These are phyloP conservation scores for Boloria selene DNA, from an alignment of 2,888 invertebrate species.

Conservation along the genomic window DNA sequence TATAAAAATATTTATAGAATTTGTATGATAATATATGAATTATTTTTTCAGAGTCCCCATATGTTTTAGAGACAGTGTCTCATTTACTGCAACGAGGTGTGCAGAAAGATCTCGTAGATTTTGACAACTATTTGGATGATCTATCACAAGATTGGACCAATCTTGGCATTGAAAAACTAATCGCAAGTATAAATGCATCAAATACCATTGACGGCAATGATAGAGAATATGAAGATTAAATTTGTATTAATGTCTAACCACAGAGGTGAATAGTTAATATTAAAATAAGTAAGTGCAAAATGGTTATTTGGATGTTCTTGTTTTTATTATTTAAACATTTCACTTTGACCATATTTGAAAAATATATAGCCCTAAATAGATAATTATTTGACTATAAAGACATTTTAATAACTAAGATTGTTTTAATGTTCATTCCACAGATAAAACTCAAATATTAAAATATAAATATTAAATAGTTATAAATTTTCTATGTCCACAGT, in stretches of 20 bases:
- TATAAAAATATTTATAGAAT: background rate
- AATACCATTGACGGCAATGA: slow-evolving; percentile 35
- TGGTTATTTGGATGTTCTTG: background rate
- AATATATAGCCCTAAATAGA: no score
- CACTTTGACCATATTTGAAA: no score
- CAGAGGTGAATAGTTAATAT: background rate
- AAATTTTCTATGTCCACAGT: no score
- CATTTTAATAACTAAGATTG: no score
- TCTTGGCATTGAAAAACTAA: slow-evolving; percentile 70
- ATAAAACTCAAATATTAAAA: no score
- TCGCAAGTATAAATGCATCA: slow-evolving; percentile 58
- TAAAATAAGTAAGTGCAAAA: background rate
- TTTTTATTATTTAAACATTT: no score
- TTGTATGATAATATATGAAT: no score
- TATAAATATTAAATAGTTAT: no score
- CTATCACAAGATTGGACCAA: slow-evolving; percentile 95
- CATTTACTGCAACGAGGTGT: slow-evolving; percentile 87
- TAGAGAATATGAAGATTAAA: slow-evolving; percentile 23
- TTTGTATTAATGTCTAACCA: background rate
- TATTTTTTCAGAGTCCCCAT: slow-evolving; percentile 61
- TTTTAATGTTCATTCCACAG: no score
- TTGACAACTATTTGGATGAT: slow-evolving; percentile 98
- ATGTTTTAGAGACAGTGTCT: slow-evolving; percentile 85
- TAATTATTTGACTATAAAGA: no score
- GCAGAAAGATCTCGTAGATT: slow-evolving; percentile 93